Conservation (phyloP, 1,140 invertebrate genomes). For the Homarus americanus region DNA sequence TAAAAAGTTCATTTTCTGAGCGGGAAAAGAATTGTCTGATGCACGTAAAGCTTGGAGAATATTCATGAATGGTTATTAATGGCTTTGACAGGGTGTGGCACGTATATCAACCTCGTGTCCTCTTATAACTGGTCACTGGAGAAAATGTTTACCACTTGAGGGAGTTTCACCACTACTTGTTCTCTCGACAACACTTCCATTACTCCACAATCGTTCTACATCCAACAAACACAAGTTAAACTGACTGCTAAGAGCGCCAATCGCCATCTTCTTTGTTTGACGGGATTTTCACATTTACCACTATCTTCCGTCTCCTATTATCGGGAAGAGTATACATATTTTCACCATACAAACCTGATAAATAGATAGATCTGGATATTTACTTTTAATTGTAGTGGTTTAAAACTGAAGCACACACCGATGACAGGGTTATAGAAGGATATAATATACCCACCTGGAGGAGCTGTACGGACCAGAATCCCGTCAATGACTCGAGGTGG, state of each 20-base stretch:
- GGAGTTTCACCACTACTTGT: neutral
- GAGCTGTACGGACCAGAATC: constrained; percentile 62
- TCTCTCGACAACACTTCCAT: neutral
- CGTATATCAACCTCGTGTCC: neutral
- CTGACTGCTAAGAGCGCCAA: constrained; percentile 3
- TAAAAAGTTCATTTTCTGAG: too few relatives aligned
- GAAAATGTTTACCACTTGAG: neutral
- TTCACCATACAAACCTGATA: neutral
- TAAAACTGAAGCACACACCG: neutral
- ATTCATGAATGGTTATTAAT: neutral
- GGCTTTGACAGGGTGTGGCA: neutral
- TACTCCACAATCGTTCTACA: neutral
- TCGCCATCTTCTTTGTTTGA: constrained; percentile 62
- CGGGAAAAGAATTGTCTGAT: too few relatives aligned
- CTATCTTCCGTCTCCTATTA: constrained; percentile 6
- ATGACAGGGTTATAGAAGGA: constrained; percentile 44
- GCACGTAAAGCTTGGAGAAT: too few relatives aligned
- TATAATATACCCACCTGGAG: constrained; percentile 9
- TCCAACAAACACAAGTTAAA: neutral
- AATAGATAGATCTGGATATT: neutral
- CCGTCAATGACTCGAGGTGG: constrained; percentile 57
- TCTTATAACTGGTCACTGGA: neutral
- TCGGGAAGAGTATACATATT: constrained; percentile 13
- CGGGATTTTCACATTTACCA: constrained; percentile 60
- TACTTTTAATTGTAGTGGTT: neutral